Percentiles rank a stretch among this genome's conserved stretches.
These are phyloP conservation scores for Chironomus tepperi DNA, from an alignment of 1,140 invertebrate genomes.

Conservation along the genomic window DNA sequence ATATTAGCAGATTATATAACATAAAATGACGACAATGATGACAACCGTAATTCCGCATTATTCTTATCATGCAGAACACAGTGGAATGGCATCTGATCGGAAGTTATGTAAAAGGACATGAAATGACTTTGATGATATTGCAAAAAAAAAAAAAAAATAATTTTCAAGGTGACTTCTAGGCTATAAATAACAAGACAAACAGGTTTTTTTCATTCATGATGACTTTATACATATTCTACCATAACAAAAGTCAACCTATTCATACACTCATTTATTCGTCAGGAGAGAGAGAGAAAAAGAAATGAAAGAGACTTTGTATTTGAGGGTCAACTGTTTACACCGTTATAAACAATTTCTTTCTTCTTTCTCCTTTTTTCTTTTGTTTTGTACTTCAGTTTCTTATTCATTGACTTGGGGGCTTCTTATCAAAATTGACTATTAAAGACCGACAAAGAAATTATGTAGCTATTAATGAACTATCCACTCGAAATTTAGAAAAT, in stretches of 20 bases:
- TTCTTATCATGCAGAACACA: too few relatives aligned
- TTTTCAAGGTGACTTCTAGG: constrained; percentile 12
- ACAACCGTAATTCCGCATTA: too few relatives aligned
- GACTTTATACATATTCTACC: not conserved
- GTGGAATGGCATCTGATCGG: not conserved
- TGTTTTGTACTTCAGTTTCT: not conserved
- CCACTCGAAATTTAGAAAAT: constrained; percentile 11
- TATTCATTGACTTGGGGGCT: not conserved
- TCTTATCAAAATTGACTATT: constrained; percentile 4
- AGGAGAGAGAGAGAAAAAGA: not conserved
- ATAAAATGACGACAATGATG: too few relatives aligned
- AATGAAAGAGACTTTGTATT: not conserved
- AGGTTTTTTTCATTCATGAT: not conserved
- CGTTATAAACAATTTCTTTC: not conserved
- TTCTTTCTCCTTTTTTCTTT: not conserved
- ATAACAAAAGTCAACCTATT: not conserved
- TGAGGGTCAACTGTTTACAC: not conserved
- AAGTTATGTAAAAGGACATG: not conserved
- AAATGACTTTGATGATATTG: not conserved
- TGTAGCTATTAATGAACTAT: not conserved
- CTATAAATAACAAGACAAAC: constrained; percentile 2
- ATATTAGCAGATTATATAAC: too few relatives aligned
- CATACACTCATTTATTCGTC: not conserved
- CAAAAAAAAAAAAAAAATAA: not conserved
- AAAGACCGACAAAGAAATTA: not conserved